A percentile compares a stretch with the other conserved stretches of the same genome.
Evolutionary conservation across 35 echinoderm and acorn worm genomes (phyloP).

Genomic region (Stichopus chloronotus): DNA sequence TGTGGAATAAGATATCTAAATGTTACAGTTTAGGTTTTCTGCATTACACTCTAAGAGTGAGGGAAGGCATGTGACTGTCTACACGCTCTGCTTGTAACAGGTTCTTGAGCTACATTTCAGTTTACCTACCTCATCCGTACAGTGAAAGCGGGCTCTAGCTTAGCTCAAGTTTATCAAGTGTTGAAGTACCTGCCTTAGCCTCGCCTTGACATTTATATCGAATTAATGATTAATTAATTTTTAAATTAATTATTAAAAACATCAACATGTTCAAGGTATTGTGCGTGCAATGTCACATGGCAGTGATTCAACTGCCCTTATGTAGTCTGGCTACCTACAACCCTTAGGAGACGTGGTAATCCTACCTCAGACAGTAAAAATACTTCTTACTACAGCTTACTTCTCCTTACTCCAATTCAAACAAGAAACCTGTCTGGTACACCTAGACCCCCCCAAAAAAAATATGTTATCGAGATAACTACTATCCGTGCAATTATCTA

Average conservation of each 20-base stretch:
- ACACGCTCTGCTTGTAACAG: not conserved
- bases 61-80: too few species aligned
- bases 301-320: not conserved
- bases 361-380: not conserved
- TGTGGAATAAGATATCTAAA: not conserved
- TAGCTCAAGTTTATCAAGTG: conserved; percentile 17
- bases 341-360: conserved; percentile 10
- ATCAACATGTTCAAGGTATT: not conserved
- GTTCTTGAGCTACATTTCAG: not conserved
- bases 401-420: not conserved
- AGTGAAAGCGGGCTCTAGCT: conserved; percentile 23
- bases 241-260: not conserved
- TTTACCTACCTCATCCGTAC: too few species aligned
- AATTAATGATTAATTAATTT: not conserved
- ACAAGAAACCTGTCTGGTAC: not conserved
- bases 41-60: not conserved
- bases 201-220: not conserved
- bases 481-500: too few species aligned
- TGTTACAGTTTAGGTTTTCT: conserved; percentile 8
- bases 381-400: not conserved
- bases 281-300: not conserved
- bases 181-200: conserved; percentile 10
- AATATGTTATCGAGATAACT: conserved; percentile 32
- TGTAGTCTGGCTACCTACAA: conserved; percentile 25
- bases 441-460: too few species aligned